Base-by-base conservation (phyloP, 2,888 invertebrate species). In the Lordiphosa andalusiaca region DNA sequence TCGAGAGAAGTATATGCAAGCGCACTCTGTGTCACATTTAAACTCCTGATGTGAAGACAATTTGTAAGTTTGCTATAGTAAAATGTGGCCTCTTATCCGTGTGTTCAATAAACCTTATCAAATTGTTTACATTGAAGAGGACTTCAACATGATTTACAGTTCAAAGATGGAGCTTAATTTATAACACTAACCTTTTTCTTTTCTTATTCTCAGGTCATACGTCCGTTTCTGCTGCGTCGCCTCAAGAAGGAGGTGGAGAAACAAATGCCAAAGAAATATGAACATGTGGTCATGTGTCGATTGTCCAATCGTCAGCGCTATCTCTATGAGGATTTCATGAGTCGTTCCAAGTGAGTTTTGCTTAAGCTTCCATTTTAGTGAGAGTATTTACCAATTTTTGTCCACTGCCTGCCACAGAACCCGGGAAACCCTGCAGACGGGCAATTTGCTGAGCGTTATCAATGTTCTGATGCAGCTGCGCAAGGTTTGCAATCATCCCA, bases 251-350 rank as follows among this genome's bases (percentile, higher is more conserved):
- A 98, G 91, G 98, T 98, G 59, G 98, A 98, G 90, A 97, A 98
- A 86, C 98, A 99, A 91, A 93, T 99, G 93, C 98, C 98, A 61
- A 94, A 94, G 89, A 99, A 99, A 90, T 97, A 95, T 90, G 98
- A 99, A 90, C 98, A 98, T 90, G 94, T 98, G 71, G 92, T 98
- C 21, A 93, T 96, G 93, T 98, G 98, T 87, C 92, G 96, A 48
- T 92, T 99, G 74, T 97, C 99, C 36, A 98, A 98, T 90, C 92
- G 99, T 36, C 99, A 99, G 90, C 93, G 99, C 68, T 98, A 93
- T 91, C 92, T 99, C 59, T 99, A 99, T 91, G 99, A 99, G 90
- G 99, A 99, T 90, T 99, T 99, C 91, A 99, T 99, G 98, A 95
- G 97, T 52, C 93, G 97, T 84, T 94, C 98, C 86, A 95, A 95